Percentiles rank a stretch among this genome's conserved stretches.
These are phyloP conservation scores for Phalanger gymnotis DNA, from an alignment of 2,797 vertebrate genomes.

Conservation along the genomic window DNA sequence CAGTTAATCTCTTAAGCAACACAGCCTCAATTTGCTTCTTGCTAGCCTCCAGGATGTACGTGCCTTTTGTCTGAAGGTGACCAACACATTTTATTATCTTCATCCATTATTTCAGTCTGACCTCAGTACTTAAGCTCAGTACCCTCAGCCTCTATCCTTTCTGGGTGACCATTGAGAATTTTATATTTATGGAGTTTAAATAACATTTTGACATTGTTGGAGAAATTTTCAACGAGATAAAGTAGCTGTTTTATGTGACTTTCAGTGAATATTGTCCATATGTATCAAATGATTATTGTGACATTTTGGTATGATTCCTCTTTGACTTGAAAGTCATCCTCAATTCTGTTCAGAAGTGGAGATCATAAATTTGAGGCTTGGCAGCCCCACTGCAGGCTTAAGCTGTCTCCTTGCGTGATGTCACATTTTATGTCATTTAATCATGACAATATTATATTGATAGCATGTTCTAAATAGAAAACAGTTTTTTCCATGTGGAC, in stretches of 20 bases:
- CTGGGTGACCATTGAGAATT: background rate
- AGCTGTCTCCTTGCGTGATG: too few relatives aligned
- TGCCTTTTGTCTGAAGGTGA: background rate
- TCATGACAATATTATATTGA: too few relatives aligned
- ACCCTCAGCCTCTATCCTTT: background rate
- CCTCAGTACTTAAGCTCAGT: background rate
- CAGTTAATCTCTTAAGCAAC: background rate
- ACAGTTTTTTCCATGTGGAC: background rate
- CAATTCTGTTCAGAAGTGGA: too few relatives aligned
- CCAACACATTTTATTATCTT: background rate
- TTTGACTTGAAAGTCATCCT: too few relatives aligned
- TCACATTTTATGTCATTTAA: too few relatives aligned
- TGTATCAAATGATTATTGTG: background rate
- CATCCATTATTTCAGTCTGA: background rate
- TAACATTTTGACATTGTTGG: background rate
- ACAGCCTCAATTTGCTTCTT: background rate
- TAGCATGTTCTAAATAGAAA: too few relatives aligned
- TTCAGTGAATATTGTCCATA: background rate
- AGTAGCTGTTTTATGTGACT: background rate
- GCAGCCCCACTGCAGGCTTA: too few relatives aligned
- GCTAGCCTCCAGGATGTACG: background rate
- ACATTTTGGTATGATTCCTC: too few relatives aligned
- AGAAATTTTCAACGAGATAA: background rate
- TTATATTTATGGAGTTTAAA: background rate
- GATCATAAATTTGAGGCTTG: too few relatives aligned